Base-by-base conservation (phyloP, 2,797 vertebrate species). In the Cetoscarus ocellatus region DNA sequence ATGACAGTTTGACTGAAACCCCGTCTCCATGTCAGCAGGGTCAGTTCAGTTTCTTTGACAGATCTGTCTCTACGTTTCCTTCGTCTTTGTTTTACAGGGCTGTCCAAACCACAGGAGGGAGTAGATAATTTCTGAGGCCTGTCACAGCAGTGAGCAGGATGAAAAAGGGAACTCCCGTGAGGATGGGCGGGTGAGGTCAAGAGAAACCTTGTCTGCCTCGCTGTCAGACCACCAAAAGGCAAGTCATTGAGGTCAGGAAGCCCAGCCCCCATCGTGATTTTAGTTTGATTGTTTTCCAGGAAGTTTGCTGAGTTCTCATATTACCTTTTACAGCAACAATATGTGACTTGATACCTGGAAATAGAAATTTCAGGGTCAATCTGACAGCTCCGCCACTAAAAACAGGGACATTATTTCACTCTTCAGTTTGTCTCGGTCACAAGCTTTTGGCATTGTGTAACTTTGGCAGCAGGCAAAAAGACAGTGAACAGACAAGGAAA, bases 141-240 rank as follows among this genome's bases (percentile, higher is more conserved):
- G 60, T 66, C 75, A 61, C 42, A 56, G 36, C 11, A 56, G 56
- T n/a, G 52, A 65, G 15, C 63, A 54, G 62, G 60, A 72, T 53
- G 43, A 43, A 65, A 39, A 51, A 14, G 19, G 51, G 34, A 54
- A 11, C 42, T 68, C 68, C 48, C 48, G 2, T 0, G 64, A 61
- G 64, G 54, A 45, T 3, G 7, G 36, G 3, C 4, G 8, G 42
- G 59, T 71, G 8, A 45, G 55, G 51, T 71, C 59, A 61, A 50
- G 40, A 54, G 13, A 13, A 48, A 19, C 40, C 36, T 36, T 6
- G 12, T 38, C 47, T 51, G 36, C 56, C 55, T 43, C 5, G 1
- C 17, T 62, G 60, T 75, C 61, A 27, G 34, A 40, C 54, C 61
- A 61, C 55, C 17, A 64, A 54, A 3, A 18, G 39, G 15, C 40